Evolutionary conservation across 2,797 vertebrate species (phyloP).

Genomic region (Todus mexicanus): DNA sequence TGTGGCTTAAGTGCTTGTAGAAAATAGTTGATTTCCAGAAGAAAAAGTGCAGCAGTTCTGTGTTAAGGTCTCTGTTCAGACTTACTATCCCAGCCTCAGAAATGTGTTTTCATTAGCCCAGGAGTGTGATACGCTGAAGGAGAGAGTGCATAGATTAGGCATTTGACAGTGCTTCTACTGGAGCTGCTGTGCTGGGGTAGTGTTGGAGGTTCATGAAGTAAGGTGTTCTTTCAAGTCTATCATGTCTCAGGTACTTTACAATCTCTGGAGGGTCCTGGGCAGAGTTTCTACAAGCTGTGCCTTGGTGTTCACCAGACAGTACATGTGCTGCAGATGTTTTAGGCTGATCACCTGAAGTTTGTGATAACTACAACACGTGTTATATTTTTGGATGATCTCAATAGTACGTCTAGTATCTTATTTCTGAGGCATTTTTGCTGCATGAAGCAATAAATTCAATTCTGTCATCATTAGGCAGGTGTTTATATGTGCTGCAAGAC

Average conservation of each 20-base stretch:
- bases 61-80: conserved; percentile 61
- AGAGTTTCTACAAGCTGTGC: conserved; percentile 5
- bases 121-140: conserved; percentile 57
- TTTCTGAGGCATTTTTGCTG: conserved; percentile 58
- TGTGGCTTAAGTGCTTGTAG: not conserved
- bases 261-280: conserved; percentile 19
- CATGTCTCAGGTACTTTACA: conserved; percentile 27
- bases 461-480: conserved; percentile 58
- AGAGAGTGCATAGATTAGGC: conserved; percentile 15
- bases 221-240: conserved; percentile 48
- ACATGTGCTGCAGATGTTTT: conserved; percentile 48
- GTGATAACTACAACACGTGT: conserved; percentile 27
- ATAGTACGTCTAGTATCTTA: conserved; percentile 18
- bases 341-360: conserved; percentile 33
- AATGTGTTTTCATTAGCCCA: conserved; percentile 71
- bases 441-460: conserved; percentile 54
- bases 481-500: conserved; percentile 60
- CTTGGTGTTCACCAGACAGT: conserved; percentile 40
- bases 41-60: conserved; percentile 48
- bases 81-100: conserved; percentile 56
- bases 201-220: conserved; percentile 32
- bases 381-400: conserved; percentile 35
- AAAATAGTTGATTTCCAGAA: conserved; percentile 32
- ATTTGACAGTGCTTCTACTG: conserved; percentile 47
- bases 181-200: conserved; percentile 23